These are phyloP conservation scores for Pantala flavescens DNA, from an alignment of 1,140 invertebrate genomes.

Conservation along the genomic window DNA sequence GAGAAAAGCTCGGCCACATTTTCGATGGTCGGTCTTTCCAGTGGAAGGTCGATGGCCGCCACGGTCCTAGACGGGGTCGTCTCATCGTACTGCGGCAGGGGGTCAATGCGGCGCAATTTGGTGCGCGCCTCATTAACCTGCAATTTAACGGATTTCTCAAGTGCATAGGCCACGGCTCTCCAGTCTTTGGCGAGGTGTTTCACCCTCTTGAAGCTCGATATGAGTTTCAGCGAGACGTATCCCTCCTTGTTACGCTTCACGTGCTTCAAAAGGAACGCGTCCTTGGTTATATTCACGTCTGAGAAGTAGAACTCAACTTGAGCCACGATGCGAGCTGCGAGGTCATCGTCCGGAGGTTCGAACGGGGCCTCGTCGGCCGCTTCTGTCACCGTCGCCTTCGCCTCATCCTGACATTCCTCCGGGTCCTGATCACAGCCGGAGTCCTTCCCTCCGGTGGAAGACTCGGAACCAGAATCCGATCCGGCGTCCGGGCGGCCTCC, in stretches of 20 bases:
- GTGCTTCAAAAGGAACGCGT: conserved; percentile 89
- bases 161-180: conserved; percentile 75
- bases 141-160: conserved; percentile 66
- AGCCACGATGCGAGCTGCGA: conserved; percentile 62
- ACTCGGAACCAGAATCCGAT: conserved; percentile 24
- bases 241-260: conserved; percentile 89
- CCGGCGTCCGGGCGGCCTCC: conserved; percentile 44
- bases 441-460: conserved; percentile 33
- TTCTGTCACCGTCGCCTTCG: conserved; percentile 15
- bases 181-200: conserved; percentile 88
- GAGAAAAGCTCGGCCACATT: conserved; percentile 79
- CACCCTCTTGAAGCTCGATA: conserved; percentile 86
- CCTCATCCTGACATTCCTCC: conserved; percentile 24
- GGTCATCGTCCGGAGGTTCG: conserved; percentile 51
- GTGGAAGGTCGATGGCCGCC: conserved; percentile 72
- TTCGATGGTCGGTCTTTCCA: conserved; percentile 75
- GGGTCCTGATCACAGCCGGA: conserved; percentile 39
- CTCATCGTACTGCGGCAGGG: conserved; percentile 81
- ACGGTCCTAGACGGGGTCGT: conserved; percentile 82
- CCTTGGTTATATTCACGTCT: conserved; percentile 87
- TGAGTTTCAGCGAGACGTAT: conserved; percentile 85
- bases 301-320: conserved; percentile 92
- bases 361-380: conserved; percentile 25
- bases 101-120: conserved; percentile 74
- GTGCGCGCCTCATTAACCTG: conserved; percentile 85